Conservation (phyloP, 2,797 vertebrate genomes). For the Chloroceryle inda region DNA sequence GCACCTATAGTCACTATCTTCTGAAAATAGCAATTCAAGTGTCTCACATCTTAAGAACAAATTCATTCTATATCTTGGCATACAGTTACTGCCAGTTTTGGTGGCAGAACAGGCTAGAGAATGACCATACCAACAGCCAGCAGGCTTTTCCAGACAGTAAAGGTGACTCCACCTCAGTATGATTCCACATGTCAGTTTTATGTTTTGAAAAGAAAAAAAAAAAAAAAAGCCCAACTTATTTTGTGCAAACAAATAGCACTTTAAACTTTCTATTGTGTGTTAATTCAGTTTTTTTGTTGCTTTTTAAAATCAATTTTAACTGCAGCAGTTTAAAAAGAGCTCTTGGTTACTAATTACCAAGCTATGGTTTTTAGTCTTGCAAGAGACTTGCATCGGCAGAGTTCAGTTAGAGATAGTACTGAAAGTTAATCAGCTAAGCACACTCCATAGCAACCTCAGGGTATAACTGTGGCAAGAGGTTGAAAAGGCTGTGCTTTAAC, state of each 20-base stretch:
- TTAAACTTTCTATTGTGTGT: not conserved
- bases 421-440: not conserved
- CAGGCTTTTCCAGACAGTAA: not conserved
- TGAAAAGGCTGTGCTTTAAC: not conserved
- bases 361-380: not conserved
- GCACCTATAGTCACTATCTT: not conserved
- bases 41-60: rapidly evolving
- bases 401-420: not conserved
- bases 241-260: not conserved
- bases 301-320: not conserved
- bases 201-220: not conserved
- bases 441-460: not conserved
- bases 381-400: slow-evolving; percentile 11
- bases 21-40: not conserved
- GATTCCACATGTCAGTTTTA: not conserved
- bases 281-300: not conserved
- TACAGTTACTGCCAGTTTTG: not conserved
- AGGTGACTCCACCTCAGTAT: not conserved
- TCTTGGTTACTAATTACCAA: slow-evolving; percentile 21
- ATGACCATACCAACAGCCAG: not conserved
- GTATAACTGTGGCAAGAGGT: not conserved
- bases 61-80: not conserved
- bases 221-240: not conserved
- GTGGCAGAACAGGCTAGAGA: not conserved
- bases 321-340: not conserved